phyloP scores from a whole-genome alignment of 2,888 invertebrate species.

The Sphaerophoria rueppellii region DNA sequence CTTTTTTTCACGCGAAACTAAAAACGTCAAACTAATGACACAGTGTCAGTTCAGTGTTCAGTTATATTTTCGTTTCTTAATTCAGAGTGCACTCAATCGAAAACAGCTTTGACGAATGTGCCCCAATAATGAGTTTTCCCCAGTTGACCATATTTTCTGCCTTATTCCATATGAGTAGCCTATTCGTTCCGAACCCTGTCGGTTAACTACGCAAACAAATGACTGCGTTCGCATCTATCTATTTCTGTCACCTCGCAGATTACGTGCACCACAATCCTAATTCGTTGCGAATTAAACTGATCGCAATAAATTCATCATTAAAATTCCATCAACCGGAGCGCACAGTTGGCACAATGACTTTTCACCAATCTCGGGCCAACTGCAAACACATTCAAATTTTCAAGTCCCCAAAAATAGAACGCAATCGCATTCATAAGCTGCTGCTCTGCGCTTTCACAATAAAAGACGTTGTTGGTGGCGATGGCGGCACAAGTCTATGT shows the following conservation, averaged over 20 bases:
- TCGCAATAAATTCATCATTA: slow-evolving; percentile 73
- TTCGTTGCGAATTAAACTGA: slow-evolving; percentile 71
- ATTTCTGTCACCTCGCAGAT: slow-evolving; percentile 61
- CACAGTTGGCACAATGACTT: slow-evolving; percentile 64
- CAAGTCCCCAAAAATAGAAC: slow-evolving; percentile 59
- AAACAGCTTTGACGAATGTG: no score
- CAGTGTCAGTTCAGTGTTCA: no score
- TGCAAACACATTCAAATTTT: neutral
- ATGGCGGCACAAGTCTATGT: slow-evolving; percentile 17
- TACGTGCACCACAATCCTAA: slow-evolving; percentile 57
- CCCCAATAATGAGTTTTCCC: no score
- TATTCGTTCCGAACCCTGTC: neutral
- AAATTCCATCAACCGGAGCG: slow-evolving; percentile 70
- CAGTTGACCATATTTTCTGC: no score
- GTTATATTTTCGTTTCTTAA: no score
- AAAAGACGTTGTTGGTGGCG: slow-evolving; percentile 12
- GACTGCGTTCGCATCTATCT: slow-evolving; percentile 38
- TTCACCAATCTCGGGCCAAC: slow-evolving; percentile 34
- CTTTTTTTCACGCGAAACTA: no score
- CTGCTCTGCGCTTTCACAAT: slow-evolving; percentile 46
- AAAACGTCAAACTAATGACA: no score
- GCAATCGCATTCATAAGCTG: slow-evolving; percentile 64
- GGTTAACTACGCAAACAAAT: neutral
- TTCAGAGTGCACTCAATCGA: no score
- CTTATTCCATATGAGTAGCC: no score